Base-by-base conservation (phyloP, 2,888 invertebrate species). In the Loripinus fragilis region DNA sequence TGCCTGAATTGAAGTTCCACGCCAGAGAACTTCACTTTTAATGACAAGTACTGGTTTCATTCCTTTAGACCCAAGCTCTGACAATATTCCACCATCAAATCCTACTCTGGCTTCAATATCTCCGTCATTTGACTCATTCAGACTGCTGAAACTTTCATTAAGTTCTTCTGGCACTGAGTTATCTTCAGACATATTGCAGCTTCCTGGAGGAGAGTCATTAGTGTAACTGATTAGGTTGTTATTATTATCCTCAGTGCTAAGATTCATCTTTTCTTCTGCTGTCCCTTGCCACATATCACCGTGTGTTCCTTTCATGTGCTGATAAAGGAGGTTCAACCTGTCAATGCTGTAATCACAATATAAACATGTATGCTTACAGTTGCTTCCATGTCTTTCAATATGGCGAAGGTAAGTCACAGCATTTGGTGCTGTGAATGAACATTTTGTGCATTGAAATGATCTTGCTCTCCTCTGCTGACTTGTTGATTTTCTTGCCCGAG, bases 11-110 rank as follows among this genome's bases (percentile, higher is more conserved):
- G 86, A 85, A 65, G 82, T 77, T 10, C 88, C 89, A 64, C 84
- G 72, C 86, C 79, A 88, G 8, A 73, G 77, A 3, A 78, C 76
- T 55, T 86, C 85, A 64, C 83, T 78, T 67, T 76, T 78, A 25
- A 86, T 71, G 7, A 85, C 76, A 0, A 90, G 78, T 0, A 86
- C 87, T 76, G 80, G 95, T 94, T 89, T 95, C 95, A 86, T 67
- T 95, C 92, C 90, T 80, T 83, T 76, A 95, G 94, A 20, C 95
- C 95, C 52, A 55, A 52, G 66, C 25, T 65, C 50, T 20, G 76
- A 70, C 50, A 78, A 38, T 23, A 74, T 65, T 0, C 67, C 76
- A 52, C 50, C 50, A 50, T 82, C 79, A 17, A 42, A 38, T 55
- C 35, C 65, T 23, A 25, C 41, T 60, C 52, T 76, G 25, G 74